Conservation (phyloP, 2,888 invertebrate genomes). For the Drosophila recens region DNA sequence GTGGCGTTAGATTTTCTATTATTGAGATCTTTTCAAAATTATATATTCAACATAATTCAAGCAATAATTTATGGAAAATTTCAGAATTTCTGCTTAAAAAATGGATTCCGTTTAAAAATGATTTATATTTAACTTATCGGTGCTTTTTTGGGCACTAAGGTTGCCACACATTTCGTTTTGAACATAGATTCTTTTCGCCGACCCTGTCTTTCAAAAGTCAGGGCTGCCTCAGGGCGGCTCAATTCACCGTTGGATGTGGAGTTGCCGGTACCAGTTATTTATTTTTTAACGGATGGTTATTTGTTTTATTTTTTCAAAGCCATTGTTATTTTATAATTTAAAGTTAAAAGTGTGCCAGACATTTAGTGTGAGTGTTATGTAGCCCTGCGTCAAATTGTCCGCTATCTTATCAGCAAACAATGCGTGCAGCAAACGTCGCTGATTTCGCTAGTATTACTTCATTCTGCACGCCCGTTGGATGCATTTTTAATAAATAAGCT, state of each 20-base stretch:
- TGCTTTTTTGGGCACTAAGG: not conserved
- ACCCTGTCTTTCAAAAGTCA: not conserved
- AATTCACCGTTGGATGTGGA: not conserved
- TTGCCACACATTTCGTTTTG: not conserved
- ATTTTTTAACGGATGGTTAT: not conserved
- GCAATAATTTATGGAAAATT: not conserved
- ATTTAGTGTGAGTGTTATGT: conserved; percentile 11
- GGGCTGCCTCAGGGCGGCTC: not conserved
- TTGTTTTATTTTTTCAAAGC: not conserved
- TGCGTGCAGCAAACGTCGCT: conserved; percentile 34
- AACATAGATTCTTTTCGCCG: not conserved
- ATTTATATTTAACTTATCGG: not conserved
- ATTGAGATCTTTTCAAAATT: no score
- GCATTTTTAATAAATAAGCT: conserved; percentile 45
- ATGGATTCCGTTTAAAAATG: not conserved
- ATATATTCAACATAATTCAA: no score
- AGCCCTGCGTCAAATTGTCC: conserved; percentile 50
- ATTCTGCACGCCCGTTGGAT: conserved; percentile 48
- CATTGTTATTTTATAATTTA: conserved; percentile 1
- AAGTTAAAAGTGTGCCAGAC: not conserved
- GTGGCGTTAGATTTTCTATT: no score
- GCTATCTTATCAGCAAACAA: conserved; percentile 65
- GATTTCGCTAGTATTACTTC: conserved; percentile 69
- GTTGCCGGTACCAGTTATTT: conserved; percentile 13
- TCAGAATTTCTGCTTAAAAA: not conserved